Conservation (phyloP, 2,888 invertebrate species). For the Lasiommata megera region DNA sequence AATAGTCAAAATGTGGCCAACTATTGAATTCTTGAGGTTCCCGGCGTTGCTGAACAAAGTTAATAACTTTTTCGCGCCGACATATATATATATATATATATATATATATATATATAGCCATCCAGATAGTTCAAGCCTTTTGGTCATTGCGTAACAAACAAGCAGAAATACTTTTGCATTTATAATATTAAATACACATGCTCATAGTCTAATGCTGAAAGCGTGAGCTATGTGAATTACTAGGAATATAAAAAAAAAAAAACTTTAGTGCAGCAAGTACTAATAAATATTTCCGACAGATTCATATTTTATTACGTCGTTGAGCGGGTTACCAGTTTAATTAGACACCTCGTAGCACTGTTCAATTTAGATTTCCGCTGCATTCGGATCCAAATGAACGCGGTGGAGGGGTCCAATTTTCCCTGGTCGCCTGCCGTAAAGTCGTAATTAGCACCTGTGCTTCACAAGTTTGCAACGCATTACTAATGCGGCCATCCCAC, state of each 20-base stretch:
- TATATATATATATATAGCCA: too few relatives aligned
- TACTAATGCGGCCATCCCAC: constrained; percentile 18
- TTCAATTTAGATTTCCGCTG: constrained; percentile 5
- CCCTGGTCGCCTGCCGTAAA: constrained; percentile 42
- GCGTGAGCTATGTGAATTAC: not conserved
- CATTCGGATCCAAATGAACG: constrained; percentile 22
- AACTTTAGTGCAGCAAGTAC: not conserved
- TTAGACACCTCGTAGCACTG: constrained; percentile 2
- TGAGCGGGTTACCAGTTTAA: constrained; percentile 7
- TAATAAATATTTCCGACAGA: not conserved
- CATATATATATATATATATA: too few relatives aligned
- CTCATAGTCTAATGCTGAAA: too few relatives aligned
- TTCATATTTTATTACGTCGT: not conserved
- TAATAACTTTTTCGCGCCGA: too few relatives aligned
- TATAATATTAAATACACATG: too few relatives aligned
- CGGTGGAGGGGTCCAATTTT: constrained; percentile 36
- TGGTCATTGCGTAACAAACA: too few relatives aligned
- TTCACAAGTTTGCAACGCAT: constrained; percentile 52
- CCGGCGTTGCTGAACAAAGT: too few relatives aligned
- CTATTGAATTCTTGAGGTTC: too few relatives aligned
- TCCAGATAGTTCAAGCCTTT: too few relatives aligned
- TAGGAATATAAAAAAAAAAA: not conserved
- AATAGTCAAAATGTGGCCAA: too few relatives aligned
- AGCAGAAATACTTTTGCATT: too few relatives aligned
- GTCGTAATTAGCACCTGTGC: constrained; percentile 69